phyloP scores from a whole-genome alignment of 2,113 vertebrate genomes.

The Sorex araneus region DNA sequence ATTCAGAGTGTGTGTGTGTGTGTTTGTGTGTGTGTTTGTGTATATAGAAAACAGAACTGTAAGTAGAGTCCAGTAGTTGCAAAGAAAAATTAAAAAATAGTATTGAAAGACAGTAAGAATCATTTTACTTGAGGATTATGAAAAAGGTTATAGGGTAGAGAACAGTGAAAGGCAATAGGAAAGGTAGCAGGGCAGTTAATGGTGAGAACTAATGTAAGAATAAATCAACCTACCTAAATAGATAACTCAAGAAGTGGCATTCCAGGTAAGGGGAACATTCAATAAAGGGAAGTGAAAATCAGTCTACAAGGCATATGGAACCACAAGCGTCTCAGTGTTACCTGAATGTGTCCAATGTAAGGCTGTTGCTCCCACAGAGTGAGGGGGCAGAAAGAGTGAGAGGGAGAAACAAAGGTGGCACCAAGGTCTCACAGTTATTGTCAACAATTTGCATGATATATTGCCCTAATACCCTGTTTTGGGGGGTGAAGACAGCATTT shows the following conservation, averaged over 20 bases:
- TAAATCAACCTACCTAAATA: neutral
- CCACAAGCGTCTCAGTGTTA: no score
- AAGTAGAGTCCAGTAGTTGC: neutral
- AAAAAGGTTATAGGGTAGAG: neutral
- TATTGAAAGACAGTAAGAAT: neutral
- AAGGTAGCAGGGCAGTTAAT: neutral
- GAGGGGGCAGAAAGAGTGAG: no score
- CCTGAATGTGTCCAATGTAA: no score
- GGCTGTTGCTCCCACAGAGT: no score
- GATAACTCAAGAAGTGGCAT: neutral
- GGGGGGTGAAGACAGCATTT: neutral
- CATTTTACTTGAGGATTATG: neutral
- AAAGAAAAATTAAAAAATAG: constrained; percentile 41
- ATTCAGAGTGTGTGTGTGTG: neutral
- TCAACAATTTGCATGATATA: neutral
- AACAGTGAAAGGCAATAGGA: neutral
- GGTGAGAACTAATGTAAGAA: neutral
- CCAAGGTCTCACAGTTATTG: neutral
- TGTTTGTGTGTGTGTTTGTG: neutral
- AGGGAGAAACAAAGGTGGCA: no score
- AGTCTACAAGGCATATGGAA: neutral
- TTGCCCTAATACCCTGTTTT: neutral
- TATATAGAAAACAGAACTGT: neutral
- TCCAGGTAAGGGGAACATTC: neutral
- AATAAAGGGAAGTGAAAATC: neutral